These are phyloP conservation scores for Cylloceria caligata DNA, from an alignment of 2,888 invertebrate species.

Conservation along the genomic window DNA sequence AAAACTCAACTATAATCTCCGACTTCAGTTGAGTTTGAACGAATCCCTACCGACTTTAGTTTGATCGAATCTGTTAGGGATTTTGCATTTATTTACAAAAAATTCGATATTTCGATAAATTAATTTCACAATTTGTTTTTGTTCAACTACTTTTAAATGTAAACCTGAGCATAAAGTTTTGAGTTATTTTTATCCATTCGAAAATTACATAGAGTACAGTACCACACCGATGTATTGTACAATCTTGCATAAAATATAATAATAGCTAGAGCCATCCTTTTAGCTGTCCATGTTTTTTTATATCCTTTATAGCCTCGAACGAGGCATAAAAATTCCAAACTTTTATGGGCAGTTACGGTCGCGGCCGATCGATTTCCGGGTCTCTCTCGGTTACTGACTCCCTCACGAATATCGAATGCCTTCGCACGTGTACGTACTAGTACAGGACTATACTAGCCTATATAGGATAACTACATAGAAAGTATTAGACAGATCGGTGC, in stretches of 20 bases:
- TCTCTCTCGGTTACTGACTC: conserved; percentile 8
- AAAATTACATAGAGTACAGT: background rate
- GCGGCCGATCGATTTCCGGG: conserved; percentile 49
- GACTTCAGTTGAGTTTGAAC: no score
- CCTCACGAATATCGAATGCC: conserved; percentile 41
- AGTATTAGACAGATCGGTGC: background rate
- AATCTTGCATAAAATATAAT: conserved; percentile 16
- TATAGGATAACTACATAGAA: background rate
- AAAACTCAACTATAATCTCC: no score
- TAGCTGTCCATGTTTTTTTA: background rate
- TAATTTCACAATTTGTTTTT: background rate
- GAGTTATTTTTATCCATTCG: background rate
- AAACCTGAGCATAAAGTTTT: background rate
- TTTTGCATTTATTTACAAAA: background rate
- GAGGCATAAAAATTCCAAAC: conserved; percentile 52
- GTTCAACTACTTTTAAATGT: background rate
- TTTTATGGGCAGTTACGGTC: conserved; percentile 49
- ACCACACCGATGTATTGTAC: background rate
- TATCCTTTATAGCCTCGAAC: conserved; percentile 2
- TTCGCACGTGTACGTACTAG: conserved; percentile 18
- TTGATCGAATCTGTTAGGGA: no score
- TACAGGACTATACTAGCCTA: background rate
- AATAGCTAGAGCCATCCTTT: conserved; percentile 8
- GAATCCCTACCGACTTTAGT: no score
- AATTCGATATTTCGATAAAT: background rate